These are phyloP conservation scores for Prochilodus magdalenae DNA, from an alignment of 2,113 vertebrate genomes.

Conservation along the genomic window DNA sequence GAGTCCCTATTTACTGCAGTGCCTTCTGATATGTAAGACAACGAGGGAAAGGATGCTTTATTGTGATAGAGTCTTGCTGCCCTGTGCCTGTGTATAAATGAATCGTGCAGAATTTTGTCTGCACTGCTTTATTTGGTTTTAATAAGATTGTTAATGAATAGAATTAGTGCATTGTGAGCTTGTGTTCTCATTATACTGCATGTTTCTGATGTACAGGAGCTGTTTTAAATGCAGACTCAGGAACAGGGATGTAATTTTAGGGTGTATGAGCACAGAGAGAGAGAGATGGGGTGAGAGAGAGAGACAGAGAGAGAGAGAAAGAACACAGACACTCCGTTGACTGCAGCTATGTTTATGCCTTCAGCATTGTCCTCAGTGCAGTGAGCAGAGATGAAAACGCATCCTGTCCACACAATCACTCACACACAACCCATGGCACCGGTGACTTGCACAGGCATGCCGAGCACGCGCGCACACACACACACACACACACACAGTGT, in stretches of 20 bases:
- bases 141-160: not conserved
- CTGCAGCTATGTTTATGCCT: constrained; percentile 54
- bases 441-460: constrained; percentile 27
- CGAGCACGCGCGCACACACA: constrained; percentile 2
- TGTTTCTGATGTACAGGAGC: not conserved
- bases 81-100: not conserved
- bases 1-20: constrained; percentile 55
- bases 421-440: constrained; percentile 23
- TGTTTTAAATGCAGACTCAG: not conserved
- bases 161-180: not conserved
- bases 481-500: not conserved
- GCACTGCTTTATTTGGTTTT: not conserved
- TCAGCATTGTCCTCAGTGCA: constrained; percentile 35
- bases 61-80: not conserved
- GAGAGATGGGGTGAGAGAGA: not conserved
- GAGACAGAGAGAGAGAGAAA: not conserved
- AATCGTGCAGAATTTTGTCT: not conserved
- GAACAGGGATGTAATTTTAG: not conserved
- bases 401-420: constrained; percentile 43
- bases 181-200: constrained; percentile 23
- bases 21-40: not conserved
- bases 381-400: constrained; percentile 44
- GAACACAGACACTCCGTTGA: constrained; percentile 20
- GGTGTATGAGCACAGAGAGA: not conserved
- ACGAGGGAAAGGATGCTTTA: not conserved